Base-by-base conservation (phyloP, 1,140 invertebrate species). In the Pectinophora gossypiella region DNA sequence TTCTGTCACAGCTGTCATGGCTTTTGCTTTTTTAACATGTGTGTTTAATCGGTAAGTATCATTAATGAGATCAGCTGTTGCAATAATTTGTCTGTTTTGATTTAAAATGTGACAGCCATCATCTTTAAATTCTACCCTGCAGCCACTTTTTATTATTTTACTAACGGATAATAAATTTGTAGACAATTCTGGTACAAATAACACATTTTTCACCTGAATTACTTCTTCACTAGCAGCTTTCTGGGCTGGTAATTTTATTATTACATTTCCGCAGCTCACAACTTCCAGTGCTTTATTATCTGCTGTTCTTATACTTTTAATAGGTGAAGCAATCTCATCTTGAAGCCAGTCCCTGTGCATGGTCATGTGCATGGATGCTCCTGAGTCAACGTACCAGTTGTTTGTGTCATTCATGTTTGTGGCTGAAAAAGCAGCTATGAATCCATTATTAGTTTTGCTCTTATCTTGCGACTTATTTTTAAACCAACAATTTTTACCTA, bases 141-240 rank as follows among this genome's bases (percentile, higher is more conserved):
- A 61, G 43, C 63, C 68, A 64, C 27, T 49, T 54, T 67, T 54
- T 18, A 71, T 67, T 46, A 69, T 69, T 51, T 67, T 64, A 15
- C 59, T 66, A 1, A 72, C 58, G 16, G 65, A 66, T 0, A 79
- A 23, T 36, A 72, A 51, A 47, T 75, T 77, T 2, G 64, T 63
- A 10, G 57, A 50, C 5, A 76, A 32, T 1, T 58, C 58, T 7
- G 70, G 64, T 15, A 76, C 59, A 65, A 57, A 71, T 1, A 72
- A 50, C 38, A 74, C 69, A 58, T 78, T 58, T 18, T 63, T 6
- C 19, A 71, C 44, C 35, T 46, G 6, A n/a, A 71, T 64, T 10
- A 2, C 35, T 1, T 55, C 10, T 7, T 13, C 18, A n/a, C n/a
- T n/a, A n/a, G 20, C 59, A 51, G 18, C 59, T 56, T 27, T 63